These are phyloP conservation scores for Heliocidaris tuberculata DNA, from an alignment of 35 echinoderm and acorn worm species.

Conservation along the genomic window DNA sequence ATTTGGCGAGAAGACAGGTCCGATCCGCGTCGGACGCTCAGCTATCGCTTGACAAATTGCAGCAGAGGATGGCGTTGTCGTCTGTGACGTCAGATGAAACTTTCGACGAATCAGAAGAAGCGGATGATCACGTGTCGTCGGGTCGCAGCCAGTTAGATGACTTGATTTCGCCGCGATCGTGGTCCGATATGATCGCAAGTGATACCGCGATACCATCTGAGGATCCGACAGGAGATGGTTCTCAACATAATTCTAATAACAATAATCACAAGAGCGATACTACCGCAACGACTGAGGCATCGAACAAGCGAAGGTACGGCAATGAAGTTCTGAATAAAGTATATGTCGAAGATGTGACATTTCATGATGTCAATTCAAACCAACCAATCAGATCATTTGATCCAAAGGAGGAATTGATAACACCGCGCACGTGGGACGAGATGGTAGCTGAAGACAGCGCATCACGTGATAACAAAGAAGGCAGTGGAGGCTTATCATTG, in stretches of 20 bases:
- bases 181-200: constrained; percentile 22
- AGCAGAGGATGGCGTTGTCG: background rate
- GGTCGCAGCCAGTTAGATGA: background rate
- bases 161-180: background rate
- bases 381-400: background rate
- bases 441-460: constrained; percentile 19
- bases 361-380: constrained; percentile 17
- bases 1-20: background rate
- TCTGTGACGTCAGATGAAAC: background rate
- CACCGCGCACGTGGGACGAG: constrained; percentile 1
- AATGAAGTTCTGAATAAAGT: background rate
- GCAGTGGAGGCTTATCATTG: background rate
- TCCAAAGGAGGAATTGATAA: background rate
- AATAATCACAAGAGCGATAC: background rate
- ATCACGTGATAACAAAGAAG: background rate
- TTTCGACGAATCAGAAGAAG: background rate
- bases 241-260: background rate
- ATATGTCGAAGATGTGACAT: background rate
- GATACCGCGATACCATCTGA: background rate
- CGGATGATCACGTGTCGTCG: background rate
- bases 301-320: background rate
- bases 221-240: background rate
- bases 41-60: background rate
- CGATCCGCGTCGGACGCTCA: background rate
- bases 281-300: background rate